These are phyloP conservation scores for Cebidichthys violaceus DNA, from an alignment of 2,113 vertebrate species.

Conservation along the genomic window DNA sequence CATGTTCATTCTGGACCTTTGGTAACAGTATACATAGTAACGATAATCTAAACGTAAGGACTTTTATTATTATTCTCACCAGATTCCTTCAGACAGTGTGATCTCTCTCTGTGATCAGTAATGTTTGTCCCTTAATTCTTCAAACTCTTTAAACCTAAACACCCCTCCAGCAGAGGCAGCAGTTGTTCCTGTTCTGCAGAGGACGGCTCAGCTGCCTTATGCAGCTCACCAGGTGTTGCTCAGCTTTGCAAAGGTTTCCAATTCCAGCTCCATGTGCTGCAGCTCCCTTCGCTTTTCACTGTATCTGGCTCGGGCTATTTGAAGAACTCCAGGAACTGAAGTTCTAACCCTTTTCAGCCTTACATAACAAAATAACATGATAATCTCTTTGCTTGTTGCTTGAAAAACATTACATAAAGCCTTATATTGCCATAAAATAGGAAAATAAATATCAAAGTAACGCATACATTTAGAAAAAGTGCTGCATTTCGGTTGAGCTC, in stretches of 20 bases:
- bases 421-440: not conserved
- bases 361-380: not conserved
- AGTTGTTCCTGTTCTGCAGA: constrained; percentile 25
- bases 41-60: too few species aligned
- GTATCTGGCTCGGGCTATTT: constrained; percentile 64
- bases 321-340: constrained; percentile 49
- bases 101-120: not conserved
- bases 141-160: not conserved
- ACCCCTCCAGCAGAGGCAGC: constrained; percentile 22
- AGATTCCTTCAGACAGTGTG: not conserved
- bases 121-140: not conserved
- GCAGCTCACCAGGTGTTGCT: constrained; percentile 44
- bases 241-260: constrained; percentile 45
- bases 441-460: not conserved
- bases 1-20: not conserved
- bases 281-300: constrained; percentile 34
- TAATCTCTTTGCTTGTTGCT: not conserved
- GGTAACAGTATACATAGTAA: not conserved
- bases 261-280: constrained; percentile 63
- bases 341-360: constrained; percentile 31
- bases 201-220: constrained; percentile 17
- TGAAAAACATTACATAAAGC: not conserved
- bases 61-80: not conserved
- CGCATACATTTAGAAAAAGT: not conserved
- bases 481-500: not conserved